Evolutionary conservation across 2,797 vertebrate genomes (phyloP).

Genomic region (Pempheris klunzingeri): DNA sequence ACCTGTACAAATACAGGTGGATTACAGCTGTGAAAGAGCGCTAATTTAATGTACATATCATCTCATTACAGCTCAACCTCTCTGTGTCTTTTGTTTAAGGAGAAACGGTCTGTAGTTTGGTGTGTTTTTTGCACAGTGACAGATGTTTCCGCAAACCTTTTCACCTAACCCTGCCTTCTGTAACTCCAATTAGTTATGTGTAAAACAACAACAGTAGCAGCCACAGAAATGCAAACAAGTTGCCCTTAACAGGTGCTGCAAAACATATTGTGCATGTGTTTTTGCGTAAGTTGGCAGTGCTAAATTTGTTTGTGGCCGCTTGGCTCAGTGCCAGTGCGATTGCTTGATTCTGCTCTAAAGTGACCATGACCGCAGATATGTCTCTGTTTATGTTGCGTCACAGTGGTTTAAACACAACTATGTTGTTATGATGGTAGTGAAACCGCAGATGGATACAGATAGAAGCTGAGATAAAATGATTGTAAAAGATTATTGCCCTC

Average conservation of each 20-base stretch:
- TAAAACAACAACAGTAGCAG: constrained; percentile 64
- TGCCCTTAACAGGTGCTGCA: constrained; percentile 64
- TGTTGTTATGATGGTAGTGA: constrained; percentile 54
- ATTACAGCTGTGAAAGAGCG: constrained; percentile 43
- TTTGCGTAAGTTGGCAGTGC: constrained; percentile 30
- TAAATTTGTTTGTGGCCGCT: constrained; percentile 42
- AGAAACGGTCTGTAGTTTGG: constrained; percentile 14
- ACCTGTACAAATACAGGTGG: constrained; percentile 53
- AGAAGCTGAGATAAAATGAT: constrained; percentile 48
- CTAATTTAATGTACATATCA: constrained; percentile 49
- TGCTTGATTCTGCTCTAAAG: constrained; percentile 56
- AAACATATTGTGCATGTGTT: constrained; percentile 43
- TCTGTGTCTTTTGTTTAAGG: constrained; percentile 21
- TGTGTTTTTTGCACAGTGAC: constrained; percentile 30
- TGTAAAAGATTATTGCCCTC: constrained; percentile 37
- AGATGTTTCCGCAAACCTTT: constrained; percentile 63
- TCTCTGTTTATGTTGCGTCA: constrained; percentile 69
- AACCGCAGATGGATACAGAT: constrained; percentile 61
- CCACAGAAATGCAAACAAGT: constrained; percentile 53
- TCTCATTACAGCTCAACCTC: constrained; percentile 38
- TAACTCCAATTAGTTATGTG: constrained; percentile 60
- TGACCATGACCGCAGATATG: constrained; percentile 64
- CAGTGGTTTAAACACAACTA: constrained; percentile 57
- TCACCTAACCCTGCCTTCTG: constrained; percentile 53
- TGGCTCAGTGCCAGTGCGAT: constrained; percentile 49